Conservation (phyloP, 2,888 invertebrate genomes). For the Brachynemurus nebulosus region DNA sequence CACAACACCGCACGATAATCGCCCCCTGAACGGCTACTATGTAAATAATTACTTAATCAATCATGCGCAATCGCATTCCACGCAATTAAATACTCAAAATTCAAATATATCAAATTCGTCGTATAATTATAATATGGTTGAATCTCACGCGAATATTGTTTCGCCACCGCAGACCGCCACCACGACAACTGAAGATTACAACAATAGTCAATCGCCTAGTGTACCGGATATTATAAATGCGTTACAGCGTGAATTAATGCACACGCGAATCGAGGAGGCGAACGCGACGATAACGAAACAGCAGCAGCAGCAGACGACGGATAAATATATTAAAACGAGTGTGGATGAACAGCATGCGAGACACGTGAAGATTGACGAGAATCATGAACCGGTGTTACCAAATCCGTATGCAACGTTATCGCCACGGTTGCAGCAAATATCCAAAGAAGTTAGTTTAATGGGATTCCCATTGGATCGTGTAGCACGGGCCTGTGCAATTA, state of each 20-base stretch:
- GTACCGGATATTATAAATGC: constrained; percentile 66
- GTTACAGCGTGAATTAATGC: constrained; percentile 48
- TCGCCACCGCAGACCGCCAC: constrained; percentile 3
- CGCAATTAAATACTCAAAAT: background rate
- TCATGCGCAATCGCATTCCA: background rate
- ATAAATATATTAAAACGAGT: background rate
- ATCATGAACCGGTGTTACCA: constrained; percentile 24
- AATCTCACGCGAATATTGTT: constrained; percentile 4
- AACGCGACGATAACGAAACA: constrained; percentile 5
- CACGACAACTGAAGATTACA: background rate
- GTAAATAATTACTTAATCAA: background rate
- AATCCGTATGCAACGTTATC: constrained; percentile 34
- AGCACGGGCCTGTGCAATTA: constrained; percentile 59
- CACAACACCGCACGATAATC: background rate
- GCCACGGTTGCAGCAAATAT: constrained; percentile 46
- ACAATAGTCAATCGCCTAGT: constrained; percentile 30
- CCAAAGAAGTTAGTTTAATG: constrained; percentile 67
- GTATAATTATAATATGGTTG: background rate
- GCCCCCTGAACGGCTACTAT: background rate
- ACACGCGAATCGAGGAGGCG: constrained; percentile 24
- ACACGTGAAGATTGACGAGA: background rate
- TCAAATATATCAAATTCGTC: background rate
- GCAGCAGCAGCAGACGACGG: no score
- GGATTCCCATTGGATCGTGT: constrained; percentile 75
- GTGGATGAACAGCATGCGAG: constrained; percentile 10